Percentiles rank a stretch among this genome's conserved stretches.
Evolutionary conservation across 2,797 vertebrate genomes (phyloP).

Genomic region (Aeoliscus strigatus): DNA sequence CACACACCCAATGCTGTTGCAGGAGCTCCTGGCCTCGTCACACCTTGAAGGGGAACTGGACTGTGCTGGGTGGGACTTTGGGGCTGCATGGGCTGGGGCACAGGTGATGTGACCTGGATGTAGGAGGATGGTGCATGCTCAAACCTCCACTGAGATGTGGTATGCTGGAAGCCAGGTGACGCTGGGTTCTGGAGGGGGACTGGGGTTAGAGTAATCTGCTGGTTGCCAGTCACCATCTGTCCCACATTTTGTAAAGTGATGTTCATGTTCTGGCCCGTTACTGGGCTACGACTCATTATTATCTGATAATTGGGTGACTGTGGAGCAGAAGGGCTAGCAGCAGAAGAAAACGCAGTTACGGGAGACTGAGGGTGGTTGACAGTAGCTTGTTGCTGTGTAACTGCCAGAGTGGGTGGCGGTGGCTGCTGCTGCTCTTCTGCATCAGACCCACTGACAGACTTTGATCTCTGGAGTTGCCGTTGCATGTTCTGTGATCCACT

Average conservation of each 20-base stretch:
- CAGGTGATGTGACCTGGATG: conserved; percentile 91
- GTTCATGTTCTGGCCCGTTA: conserved; percentile 88
- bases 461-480: conserved; percentile 90
- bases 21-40: conserved; percentile 80
- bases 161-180: conserved; percentile 91
- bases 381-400: conserved; percentile 73
- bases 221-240: conserved; percentile 84
- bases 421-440: conserved; percentile 82
- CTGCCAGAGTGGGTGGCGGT: conserved; percentile 61
- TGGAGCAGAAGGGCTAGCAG: conserved; percentile 90
- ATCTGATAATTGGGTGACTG: conserved; percentile 96
- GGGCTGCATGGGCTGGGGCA: conserved; percentile 89
- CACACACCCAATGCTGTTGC: conserved; percentile 83
- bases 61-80: conserved; percentile 94
- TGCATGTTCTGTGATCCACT: conserved; percentile 90
- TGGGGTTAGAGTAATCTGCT: conserved; percentile 90
- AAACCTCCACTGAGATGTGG: conserved; percentile 86
- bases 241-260: conserved; percentile 93
- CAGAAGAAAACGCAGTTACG: conserved; percentile 85
- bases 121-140: conserved; percentile 89
- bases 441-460: conserved; percentile 84
- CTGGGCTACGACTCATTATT: conserved; percentile 91
- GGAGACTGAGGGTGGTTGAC: conserved; percentile 86
- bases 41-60: conserved; percentile 81
- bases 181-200: conserved; percentile 88